Conservation (phyloP, 2,888 invertebrate species). For the Lobophora halterata region DNA sequence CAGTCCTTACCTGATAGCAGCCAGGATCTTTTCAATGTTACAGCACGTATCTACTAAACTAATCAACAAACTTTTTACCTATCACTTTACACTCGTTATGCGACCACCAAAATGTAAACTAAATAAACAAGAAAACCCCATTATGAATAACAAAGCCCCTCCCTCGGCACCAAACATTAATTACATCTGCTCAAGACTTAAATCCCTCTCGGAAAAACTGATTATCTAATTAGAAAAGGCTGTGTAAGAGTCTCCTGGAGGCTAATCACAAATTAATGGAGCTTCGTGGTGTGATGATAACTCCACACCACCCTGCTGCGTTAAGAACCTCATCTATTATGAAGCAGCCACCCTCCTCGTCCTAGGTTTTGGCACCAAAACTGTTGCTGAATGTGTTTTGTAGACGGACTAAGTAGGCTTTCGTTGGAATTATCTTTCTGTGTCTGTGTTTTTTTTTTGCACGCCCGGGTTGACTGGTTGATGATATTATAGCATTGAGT, state of each 20-base stretch:
- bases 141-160: slow-evolving; percentile 24
- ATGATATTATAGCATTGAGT: no score
- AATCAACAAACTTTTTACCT: no score
- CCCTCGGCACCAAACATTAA: slow-evolving; percentile 41
- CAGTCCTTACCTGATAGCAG: no score
- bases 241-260: slow-evolving; percentile 62
- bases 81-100: no score
- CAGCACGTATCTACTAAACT: no score
- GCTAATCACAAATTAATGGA: slow-evolving; percentile 80
- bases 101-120: no score
- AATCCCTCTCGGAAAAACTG: slow-evolving; percentile 64
- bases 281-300: slow-evolving; percentile 34
- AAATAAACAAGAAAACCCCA: slow-evolving; percentile 20
- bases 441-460: slow-evolving; percentile 16
- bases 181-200: slow-evolving; percentile 51
- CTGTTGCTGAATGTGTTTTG: slow-evolving; percentile 24
- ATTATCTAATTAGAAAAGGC: slow-evolving; percentile 75
- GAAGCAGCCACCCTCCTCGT: slow-evolving; percentile 60
- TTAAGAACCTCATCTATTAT: slow-evolving; percentile 80
- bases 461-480: slow-evolving; percentile 5
- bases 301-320: slow-evolving; percentile 49
- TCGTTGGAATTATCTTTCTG: slow-evolving; percentile 20
- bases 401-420: slow-evolving; percentile 22
- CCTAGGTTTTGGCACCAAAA: slow-evolving; percentile 35
- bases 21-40: no score